Percentiles rank a stretch among this genome's conserved stretches.
Conservation (phyloP, 2,113 vertebrate genomes). For the Pterocles gutturalis region DNA sequence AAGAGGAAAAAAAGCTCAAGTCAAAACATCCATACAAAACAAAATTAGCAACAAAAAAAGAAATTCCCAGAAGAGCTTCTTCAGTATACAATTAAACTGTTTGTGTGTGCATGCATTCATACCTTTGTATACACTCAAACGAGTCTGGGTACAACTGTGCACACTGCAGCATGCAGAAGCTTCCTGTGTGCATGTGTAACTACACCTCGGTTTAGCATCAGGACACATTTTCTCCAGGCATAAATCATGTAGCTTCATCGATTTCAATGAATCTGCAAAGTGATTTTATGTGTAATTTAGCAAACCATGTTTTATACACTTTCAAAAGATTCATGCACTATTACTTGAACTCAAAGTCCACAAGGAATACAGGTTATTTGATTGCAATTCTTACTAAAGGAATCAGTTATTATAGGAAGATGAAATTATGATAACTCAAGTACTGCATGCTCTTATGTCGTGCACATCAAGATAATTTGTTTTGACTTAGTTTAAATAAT, state of each 20-base stretch:
- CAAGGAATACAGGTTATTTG: not conserved
- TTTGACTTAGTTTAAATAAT: slow-evolving; percentile 27
- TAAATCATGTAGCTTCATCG: not conserved
- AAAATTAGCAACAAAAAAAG: not conserved
- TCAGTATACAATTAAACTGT: not conserved
- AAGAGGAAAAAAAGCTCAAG: not conserved
- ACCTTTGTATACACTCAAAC: not conserved
- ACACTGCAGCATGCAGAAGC: not conserved
- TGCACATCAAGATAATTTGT: not conserved
- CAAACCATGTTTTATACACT: not conserved
- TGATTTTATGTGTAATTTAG: not conserved
- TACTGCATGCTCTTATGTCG: not conserved
- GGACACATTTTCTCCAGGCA: not conserved
- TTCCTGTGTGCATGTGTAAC: not conserved
- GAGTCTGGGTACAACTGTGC: rapidly evolving
- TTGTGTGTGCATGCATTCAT: not conserved
- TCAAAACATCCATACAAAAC: slow-evolving; percentile 4
- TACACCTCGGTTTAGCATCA: not conserved
- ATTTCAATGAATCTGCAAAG: not conserved
- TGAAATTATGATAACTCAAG: not conserved
- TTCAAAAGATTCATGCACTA: not conserved
- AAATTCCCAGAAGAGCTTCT: not conserved
- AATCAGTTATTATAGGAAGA: not conserved
- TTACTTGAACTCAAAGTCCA: not conserved
- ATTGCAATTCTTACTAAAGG: not conserved